phyloP scores from a whole-genome alignment of 2,888 invertebrate species.

The Agrotis ipsilon region DNA sequence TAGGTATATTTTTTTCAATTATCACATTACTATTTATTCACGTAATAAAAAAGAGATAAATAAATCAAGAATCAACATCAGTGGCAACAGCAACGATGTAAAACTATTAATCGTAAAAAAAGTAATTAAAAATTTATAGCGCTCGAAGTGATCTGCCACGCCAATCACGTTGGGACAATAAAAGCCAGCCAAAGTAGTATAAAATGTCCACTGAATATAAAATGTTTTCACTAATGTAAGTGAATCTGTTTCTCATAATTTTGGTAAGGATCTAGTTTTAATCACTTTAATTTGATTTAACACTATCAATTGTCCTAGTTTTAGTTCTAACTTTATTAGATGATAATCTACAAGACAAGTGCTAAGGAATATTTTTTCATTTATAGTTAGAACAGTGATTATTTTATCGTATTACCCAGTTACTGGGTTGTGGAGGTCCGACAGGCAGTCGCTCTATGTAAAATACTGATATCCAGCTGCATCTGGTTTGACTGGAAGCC shows the following conservation, averaged over 20 bases:
- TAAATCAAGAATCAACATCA: constrained; percentile 29
- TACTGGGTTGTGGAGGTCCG: no score
- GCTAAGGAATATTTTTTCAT: no score
- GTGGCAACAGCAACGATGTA: constrained; percentile 13
- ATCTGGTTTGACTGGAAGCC: no score
- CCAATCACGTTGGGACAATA: constrained; percentile 59
- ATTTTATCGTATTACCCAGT: no score
- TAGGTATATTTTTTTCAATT: background rate
- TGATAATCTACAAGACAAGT: no score
- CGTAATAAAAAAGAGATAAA: constrained; percentile 3
- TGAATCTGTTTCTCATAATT: background rate
- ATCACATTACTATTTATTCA: background rate
- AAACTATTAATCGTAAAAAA: constrained; percentile 50
- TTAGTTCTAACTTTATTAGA: no score
- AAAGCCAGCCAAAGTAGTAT: constrained; percentile 42
- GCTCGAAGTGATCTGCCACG: constrained; percentile 31
- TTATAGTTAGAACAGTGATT: no score
- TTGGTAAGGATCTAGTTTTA: background rate
- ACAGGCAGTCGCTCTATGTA: no score
- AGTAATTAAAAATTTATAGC: constrained; percentile 50
- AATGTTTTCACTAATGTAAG: constrained; percentile 31
- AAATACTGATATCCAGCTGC: no score
- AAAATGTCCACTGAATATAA: constrained; percentile 45
- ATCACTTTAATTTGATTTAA: background rate
- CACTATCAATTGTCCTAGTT: no score